Base-by-base conservation (phyloP, 2,888 invertebrate species). In the Hirudinaria manillensis region DNA sequence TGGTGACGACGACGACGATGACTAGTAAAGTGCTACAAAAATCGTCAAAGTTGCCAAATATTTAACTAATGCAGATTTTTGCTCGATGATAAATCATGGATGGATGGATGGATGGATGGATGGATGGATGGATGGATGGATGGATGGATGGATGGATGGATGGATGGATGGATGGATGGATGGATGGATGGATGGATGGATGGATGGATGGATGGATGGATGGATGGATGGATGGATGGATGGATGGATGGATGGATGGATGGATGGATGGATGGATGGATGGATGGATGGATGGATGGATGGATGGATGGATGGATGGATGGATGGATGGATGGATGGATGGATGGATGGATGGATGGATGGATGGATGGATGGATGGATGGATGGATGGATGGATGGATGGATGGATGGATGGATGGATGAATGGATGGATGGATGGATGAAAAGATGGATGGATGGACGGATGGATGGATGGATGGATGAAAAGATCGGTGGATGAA, bases 321-420 rank as follows among this genome's bases (percentile, higher is more conserved):
- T n/a, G n/a, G n/a, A n/a, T n/a, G n/a, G n/a, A n/a, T n/a, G n/a
- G n/a, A n/a, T 38, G 38, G 38, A 3, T 38, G 4, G 3, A 38
- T 6, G 4, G 10, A 38, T 38, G 45, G 45, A 10, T 45, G 16
- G 1, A 45, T n/a, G 10, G 19, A 61, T 61, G 61, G 61, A 4
- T 61, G 56, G 56, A 56, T 56, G 56, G 56, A 56, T 56, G 56
- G 56, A 56, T 56, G 56, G 56, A 56, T 56, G 56, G 56, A 56
- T 56, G 56, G 56, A 56, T 56, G 56, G 56, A 56, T 56, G 56
- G 56, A 56, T 56, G 56, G 56, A 56, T 56, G 56, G 13, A 61
- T 61, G 61, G 61, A 61, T 61, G 61, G 24, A 61, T 61, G 61
- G 61, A 61, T 13, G 61, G 56, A 56, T 56, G 56, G 56, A 56